A percentile compares a stretch with the other conserved stretches of the same genome.
Conservation (phyloP, 2,113 vertebrate species). For the Gymnogyps californianus region DNA sequence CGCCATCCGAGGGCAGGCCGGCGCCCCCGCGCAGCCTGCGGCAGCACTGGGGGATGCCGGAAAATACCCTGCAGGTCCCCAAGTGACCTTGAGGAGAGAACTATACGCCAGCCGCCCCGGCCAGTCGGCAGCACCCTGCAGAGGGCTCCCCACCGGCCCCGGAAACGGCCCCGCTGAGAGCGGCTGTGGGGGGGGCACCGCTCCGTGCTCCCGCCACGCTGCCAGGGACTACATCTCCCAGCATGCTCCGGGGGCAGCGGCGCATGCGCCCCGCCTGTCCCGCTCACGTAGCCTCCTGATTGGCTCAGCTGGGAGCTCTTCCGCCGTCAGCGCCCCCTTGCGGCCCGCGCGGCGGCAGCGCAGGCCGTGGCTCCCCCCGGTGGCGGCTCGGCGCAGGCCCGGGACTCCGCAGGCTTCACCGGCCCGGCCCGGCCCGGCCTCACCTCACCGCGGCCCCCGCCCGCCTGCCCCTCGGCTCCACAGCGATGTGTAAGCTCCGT, state of each 20-base stretch:
- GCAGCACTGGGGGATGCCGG: too few relatives aligned
- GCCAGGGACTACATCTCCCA: background rate
- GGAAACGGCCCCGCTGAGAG: background rate
- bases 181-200: accelerated
- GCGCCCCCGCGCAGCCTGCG: background rate
- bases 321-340: background rate
- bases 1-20: too few relatives aligned
- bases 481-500: background rate
- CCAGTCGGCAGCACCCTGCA: too few relatives aligned
- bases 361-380: background rate
- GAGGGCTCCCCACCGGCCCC: background rate
- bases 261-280: accelerated
- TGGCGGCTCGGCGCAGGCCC: background rate
- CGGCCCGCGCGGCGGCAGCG: background rate
- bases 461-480: background rate
- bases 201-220: accelerated
- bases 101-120: accelerated
- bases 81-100: background rate
- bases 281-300: background rate
- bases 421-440: background rate
- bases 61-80: background rate
- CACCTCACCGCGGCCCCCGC: too few relatives aligned
- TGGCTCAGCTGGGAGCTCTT: background rate
- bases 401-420: background rate
- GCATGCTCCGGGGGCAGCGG: background rate